Evolutionary conservation across 2,113 vertebrate genomes (phyloP), one percentile per base, ranked within the genome.

Genomic region (Myiopsitta monachus): DNA sequence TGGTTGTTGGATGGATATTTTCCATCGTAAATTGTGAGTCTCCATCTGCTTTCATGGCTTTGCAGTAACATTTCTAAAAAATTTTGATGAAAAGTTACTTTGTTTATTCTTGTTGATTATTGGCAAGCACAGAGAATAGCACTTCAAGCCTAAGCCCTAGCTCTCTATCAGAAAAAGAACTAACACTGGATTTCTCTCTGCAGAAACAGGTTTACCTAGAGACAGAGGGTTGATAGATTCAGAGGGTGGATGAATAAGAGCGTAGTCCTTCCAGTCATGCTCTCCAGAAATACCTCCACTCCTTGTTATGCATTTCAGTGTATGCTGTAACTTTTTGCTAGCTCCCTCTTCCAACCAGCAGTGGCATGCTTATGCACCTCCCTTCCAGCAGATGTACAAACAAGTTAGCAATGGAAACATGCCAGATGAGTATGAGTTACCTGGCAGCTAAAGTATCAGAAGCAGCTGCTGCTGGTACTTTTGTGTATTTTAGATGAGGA

Each of bases 231-330:
- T n/a, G n/a, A n/a, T n/a, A n/a, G n/a, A 31, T 24, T 46, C 7
- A 18, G 10, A 4, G 11, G 1, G 11, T 68, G 13, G 31, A 36
- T 30, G 33, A 63, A 12, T 22, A 39, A 72, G 17, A 31, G 24
- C 0, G 0, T 3, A 54, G 63, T 28, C 36, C 31, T 64, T 47
- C 27, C 27, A 47, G 36, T 16, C 0, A 0, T 1, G 1, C 13
- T 46, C 19, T 46, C 14, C 10, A 91, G 26, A 67, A 63, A 31
- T 39, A 30, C 15, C 33, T 1, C 0, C 2, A 7, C 1, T 74
- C 38, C 18, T 41, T 52, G 8, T 18, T 78, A 9, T 9, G 24
- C 31, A 47, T 26, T 23, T 38, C 41, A 49, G 27, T 18, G 9
- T 24, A 59, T 23, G 28, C 18, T 52, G 33, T 6, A 76, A 49